phyloP scores from a whole-genome alignment of 1,140 invertebrate genomes.

The Anastrepha obliqua region DNA sequence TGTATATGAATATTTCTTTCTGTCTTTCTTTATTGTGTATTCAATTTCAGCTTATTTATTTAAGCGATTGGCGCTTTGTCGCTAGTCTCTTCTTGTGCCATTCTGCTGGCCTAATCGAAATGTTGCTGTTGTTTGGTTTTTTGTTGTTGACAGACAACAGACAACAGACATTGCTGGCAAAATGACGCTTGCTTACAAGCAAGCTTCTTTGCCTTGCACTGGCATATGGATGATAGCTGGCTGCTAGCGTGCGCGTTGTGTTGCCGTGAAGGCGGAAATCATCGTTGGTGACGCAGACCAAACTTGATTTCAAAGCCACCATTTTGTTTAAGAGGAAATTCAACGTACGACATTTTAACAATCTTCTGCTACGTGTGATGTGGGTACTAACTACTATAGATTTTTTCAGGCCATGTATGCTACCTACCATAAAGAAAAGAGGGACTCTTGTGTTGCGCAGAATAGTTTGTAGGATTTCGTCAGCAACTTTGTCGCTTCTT shows the following conservation, averaged over 20 bases:
- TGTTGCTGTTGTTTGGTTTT: conserved; percentile 74
- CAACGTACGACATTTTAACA: not conserved
- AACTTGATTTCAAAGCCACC: conserved; percentile 37
- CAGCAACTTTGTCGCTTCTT: conserved; percentile 30
- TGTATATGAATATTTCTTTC: conserved; percentile 10
- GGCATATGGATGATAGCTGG: not conserved
- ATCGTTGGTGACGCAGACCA: not conserved
- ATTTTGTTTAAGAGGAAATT: conserved; percentile 10
- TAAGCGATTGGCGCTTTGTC: conserved; percentile 47
- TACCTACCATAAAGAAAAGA: too few species aligned
- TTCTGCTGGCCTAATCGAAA: conserved; percentile 72
- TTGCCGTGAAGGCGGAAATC: not conserved
- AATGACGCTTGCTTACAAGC: not conserved
- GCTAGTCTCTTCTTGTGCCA: conserved; percentile 31
- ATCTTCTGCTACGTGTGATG: too few species aligned
- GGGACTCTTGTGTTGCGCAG: not conserved
- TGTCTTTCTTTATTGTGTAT: not conserved
- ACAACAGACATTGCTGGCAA: not conserved
- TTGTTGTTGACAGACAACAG: conserved; percentile 64
- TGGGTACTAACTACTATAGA: too few species aligned
- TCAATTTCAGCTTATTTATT: conserved; percentile 50
- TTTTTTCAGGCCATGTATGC: too few species aligned
- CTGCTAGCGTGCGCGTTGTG: not conserved
- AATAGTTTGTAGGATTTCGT: not conserved
- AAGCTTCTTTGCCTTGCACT: not conserved